Evolutionary conservation across 2,113 vertebrate genomes (phyloP), one percentile per base, ranked within the genome.

Genomic region (Malurus alboscapulatus): DNA sequence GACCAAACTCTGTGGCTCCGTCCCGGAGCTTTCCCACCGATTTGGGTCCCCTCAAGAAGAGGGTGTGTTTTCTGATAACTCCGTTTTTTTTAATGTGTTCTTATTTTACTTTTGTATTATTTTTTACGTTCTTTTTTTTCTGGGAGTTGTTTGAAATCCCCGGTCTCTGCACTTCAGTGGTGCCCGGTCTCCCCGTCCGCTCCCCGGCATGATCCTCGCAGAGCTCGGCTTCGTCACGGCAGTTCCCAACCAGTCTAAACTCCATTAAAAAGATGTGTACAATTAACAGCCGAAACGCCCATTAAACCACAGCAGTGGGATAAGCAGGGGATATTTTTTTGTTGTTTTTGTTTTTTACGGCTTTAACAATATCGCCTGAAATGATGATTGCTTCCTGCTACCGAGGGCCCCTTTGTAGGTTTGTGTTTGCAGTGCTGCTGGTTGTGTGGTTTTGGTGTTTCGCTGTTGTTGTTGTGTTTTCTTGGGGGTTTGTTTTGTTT

Each of bases 381-480:
- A 95, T 62, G 73, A 34, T 44, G 75, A 74, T 93, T 76, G 80
- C 47, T 93, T 89, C 92, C 91, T 86, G 84, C 89, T 77, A 44
- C 12, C 14, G 36, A 69, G 73, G n/a, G 30, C 57, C 68, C 44
- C 69, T 91, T 85, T 68, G 69, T 84, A 89, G 77, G 47, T 67
- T 92, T 57, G 76, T 4, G 2, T 74, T 86, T 5, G 9, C 65
- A 6, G 26, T 22, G 55, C 45, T 47, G 50, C 48, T 63, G 82
- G 14, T n/a, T n/a, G 32, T 32, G 50, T 29, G 71, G 71, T 34
- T 40, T 29, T 53, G 54, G 22, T 77, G 54, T 4, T 14, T 30
- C 45, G 5, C 53, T 58, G 26, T 42, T 57, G 34, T 44, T 32
- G 55, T 9, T 38, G n/a, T 36, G 32, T 19, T n/a, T 69, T 44